Conservation (phyloP, 1,140 invertebrate genomes). For the Ips nitidus region DNA sequence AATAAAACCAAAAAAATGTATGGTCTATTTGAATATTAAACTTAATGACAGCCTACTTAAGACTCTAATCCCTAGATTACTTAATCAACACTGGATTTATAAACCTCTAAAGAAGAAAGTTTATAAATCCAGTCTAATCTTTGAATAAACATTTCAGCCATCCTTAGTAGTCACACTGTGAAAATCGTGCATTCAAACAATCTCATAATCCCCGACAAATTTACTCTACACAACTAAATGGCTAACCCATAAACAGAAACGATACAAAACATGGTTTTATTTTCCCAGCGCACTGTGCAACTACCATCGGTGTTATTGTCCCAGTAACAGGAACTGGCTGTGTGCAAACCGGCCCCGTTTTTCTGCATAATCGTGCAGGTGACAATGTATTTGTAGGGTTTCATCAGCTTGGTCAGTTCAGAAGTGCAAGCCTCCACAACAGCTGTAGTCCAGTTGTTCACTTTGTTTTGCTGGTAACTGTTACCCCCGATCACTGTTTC, state of each 20-base stretch:
- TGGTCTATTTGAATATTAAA: too few relatives aligned
- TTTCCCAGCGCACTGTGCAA: slow-evolving; percentile 98
- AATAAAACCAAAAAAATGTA: too few relatives aligned
- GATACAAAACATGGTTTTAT: slow-evolving; percentile 98
- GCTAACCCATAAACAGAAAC: slow-evolving; percentile 59
- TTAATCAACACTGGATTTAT: not conserved
- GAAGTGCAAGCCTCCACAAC: slow-evolving; percentile 93
- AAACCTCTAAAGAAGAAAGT: not conserved
- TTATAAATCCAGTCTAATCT: not conserved
- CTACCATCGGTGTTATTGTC: slow-evolving; percentile 95
- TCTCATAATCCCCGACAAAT: not conserved
- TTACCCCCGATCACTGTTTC: slow-evolving; percentile 95
- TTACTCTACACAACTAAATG: slow-evolving; percentile 40
- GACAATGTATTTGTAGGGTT: slow-evolving; percentile 98
- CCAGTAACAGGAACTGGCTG: slow-evolving; percentile 97
- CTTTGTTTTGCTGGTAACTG: slow-evolving; percentile 93
- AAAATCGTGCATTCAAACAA: not conserved
- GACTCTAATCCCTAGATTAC: too few relatives aligned
- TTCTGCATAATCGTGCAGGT: slow-evolving; percentile 98
- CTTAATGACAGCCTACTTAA: too few relatives aligned
- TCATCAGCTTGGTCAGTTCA: slow-evolving; percentile 91
- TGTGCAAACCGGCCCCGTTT: slow-evolving; percentile 94
- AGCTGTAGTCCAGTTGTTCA: slow-evolving; percentile 95
- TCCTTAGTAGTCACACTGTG: too few relatives aligned
- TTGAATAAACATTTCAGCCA: too few relatives aligned